Evolutionary conservation across 2,113 vertebrate species (phyloP), one percentile per base, ranked within the genome.

Genomic region (Salvator merianae): DNA sequence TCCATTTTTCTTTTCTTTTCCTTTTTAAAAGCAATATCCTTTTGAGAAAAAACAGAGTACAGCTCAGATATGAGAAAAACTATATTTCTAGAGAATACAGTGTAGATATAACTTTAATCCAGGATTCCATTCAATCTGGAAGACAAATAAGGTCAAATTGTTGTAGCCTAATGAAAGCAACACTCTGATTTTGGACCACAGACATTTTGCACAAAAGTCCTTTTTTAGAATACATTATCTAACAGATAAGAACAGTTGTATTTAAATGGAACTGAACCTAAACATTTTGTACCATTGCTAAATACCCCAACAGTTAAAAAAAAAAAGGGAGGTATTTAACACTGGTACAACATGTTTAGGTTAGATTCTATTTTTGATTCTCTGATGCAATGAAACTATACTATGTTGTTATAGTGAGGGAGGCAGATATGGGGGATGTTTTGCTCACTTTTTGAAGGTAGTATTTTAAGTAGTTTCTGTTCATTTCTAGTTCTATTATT

Each of bases 31-130:
- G 79, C 75, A 83, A 69, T 65, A 43, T 73, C 88, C 71, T 81
- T 55, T 84, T 85, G 78, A 43, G 88, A 76, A 24, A 73, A 84
- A 88, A 82, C 18, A 20, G 55, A 43, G 26, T 62, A 2, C 20
- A 66, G 81, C 32, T 69, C 74, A 69, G 22, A 84, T 70, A 40
- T 34, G 70, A 47, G 55, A 13, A 69, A 38, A 36, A 10, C 12
- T n/a, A n/a, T n/a, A n/a, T 22, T 70, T 40, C 55, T 69, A 40
- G 3, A 38, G 28, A 24, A 80, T 8, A 38, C 22, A 28, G 14
- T 10, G 30, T 13, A 77, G 32, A 55, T 26, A 13, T 9, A 34
- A 7, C 50, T 80, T 22, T 28, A 30, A 81, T 14, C 43, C 30
- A 50, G 14, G 26, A 7, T 55, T 59, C 32, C 6, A 38, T 71